These are phyloP conservation scores for Odocoileus hemionus DNA, from an alignment of 2,113 vertebrate genomes.

Conservation along the genomic window DNA sequence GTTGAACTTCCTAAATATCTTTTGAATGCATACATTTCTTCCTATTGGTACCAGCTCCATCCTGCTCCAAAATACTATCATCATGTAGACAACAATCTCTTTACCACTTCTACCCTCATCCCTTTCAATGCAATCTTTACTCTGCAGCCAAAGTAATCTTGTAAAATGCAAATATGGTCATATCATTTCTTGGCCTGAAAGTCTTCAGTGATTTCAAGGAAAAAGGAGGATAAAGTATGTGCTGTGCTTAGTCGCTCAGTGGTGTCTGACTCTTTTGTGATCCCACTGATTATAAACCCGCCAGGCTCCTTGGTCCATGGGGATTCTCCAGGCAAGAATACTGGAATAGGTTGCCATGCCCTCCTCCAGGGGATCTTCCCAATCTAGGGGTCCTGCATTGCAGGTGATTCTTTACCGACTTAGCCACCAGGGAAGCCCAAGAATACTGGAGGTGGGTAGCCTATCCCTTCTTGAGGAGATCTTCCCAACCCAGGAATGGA, in stretches of 20 bases:
- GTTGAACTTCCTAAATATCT: not conserved
- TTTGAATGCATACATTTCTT: not conserved
- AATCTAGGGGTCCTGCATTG: not conserved
- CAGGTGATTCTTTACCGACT: not conserved
- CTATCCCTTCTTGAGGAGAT: not conserved
- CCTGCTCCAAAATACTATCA: not conserved
- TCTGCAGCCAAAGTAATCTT: not conserved
- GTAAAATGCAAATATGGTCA: not conserved
- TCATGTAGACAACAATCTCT: not conserved
- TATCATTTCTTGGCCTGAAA: not conserved
- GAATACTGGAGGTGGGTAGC: not conserved
- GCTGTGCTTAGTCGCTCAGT: not conserved
- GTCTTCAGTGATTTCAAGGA: constrained; percentile 3
- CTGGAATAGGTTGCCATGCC: not conserved
- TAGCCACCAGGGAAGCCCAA: not conserved
- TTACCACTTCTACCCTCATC: not conserved
- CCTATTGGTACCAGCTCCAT: not conserved
- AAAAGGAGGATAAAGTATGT: not conserved
- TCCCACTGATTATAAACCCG: not conserved
- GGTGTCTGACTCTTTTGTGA: not conserved
- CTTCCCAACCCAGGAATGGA: not conserved
- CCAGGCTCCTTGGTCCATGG: not conserved
- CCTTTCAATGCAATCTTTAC: not conserved
- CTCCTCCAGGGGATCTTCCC: not conserved
- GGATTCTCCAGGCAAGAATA: not conserved